These are phyloP conservation scores for Cataglyphis rosenhaueri DNA, from an alignment of 2,888 invertebrate genomes.

Conservation along the genomic window DNA sequence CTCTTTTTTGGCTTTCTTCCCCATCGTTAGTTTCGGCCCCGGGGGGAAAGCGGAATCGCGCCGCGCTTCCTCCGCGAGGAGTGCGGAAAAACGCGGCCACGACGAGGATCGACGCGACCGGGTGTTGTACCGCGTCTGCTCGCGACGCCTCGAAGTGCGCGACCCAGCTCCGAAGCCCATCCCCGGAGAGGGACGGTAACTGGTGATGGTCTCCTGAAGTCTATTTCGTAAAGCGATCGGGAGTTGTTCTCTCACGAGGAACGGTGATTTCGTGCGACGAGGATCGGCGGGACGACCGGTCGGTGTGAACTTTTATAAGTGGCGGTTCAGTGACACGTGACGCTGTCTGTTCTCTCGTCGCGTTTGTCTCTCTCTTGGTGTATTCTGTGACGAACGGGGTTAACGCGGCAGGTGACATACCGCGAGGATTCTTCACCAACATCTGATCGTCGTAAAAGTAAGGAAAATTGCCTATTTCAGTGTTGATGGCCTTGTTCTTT, in stretches of 20 bases:
- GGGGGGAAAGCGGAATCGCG: conserved; percentile 10
- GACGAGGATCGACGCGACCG: conserved; percentile 21
- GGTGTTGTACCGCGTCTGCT: neutral
- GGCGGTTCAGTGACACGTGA: conserved; percentile 68
- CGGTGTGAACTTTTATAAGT: conserved; percentile 40
- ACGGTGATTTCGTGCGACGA: conserved; percentile 28
- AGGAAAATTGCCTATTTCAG: conserved; percentile 11
- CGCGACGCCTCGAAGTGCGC: conserved; percentile 25
- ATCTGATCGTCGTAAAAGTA: conserved; percentile 45
- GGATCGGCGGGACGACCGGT: conserved; percentile 21
- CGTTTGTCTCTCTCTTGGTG: conserved; percentile 31
- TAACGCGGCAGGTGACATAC: conserved; percentile 20
- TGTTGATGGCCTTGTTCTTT: neutral
- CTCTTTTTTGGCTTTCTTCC: neutral
- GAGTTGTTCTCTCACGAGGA: conserved; percentile 2
- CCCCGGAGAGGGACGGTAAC: neutral
- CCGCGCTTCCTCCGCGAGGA: conserved; percentile 38
- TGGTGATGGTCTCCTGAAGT: neutral
- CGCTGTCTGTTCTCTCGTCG: conserved; percentile 49
- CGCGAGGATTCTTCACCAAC: neutral
- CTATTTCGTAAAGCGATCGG: neutral
- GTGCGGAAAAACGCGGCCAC: conserved; percentile 30
- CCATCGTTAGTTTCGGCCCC: neutral
- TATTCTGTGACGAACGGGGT: conserved; percentile 29
- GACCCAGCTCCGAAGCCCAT: neutral